Base-by-base conservation (phyloP, 2,113 vertebrate species). In the Heliornis fulica region DNA sequence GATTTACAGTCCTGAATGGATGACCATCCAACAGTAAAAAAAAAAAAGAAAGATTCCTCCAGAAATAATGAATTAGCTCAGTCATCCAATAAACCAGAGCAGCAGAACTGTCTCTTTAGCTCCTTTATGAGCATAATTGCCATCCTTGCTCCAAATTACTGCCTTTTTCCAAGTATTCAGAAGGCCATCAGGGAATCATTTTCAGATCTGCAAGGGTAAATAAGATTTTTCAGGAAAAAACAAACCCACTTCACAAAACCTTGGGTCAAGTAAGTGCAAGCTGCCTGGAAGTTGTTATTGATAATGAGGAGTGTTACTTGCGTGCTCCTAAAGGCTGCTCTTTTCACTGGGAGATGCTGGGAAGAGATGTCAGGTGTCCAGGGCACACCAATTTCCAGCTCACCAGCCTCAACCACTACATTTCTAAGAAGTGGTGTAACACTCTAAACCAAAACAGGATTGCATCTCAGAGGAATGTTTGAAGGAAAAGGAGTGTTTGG, bases 371-470 rank as follows among this genome's bases (percentile, higher is more conserved):
- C 28, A 66, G 29, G 34, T 7, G 25, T 18, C 38, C 2, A 21
- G 43, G 74, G 65, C 34, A 26, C 66, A 31, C 23, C 26, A 69
- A 40, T 40, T 7, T 5, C 1, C 79, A 50, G 51, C 25, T 86
- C 29, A 81, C 13, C 43, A 36, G 48, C 8, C 63, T 9, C 1
- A 0, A 5, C 46, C 1, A 16, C 32, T 34, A 4, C 4, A 26
- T 8, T 16, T 31, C 41, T 10, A 9, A 61, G 23, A 5, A 1
- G 20, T 22, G 1, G 0, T 60, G 32, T 40, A 68, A 15, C 1
- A 7, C 1, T 7, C 26, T 7, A 38, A 32, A 3, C 38, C 3
- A 9, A 14, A 65, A 7, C 21, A 5, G 0, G 0, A 16, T 4
- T 6, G 0, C 20, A n/a, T 1, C 40, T 56, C 1, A 17, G 25